phyloP scores from a whole-genome alignment of 2,888 invertebrate genomes.

The Criorhina ranunculi region DNA sequence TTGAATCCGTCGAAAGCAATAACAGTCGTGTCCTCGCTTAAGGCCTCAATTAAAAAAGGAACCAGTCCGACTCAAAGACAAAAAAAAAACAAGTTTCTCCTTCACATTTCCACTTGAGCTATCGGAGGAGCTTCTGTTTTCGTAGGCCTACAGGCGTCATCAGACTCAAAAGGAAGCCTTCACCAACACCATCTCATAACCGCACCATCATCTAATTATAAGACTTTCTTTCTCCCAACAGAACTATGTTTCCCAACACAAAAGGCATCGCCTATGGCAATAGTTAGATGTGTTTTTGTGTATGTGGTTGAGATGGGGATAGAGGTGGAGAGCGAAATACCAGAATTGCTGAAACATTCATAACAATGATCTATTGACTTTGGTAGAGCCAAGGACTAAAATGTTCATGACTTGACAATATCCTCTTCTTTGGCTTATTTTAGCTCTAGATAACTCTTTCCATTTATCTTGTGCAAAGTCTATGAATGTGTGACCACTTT shows the following conservation, averaged over 20 bases:
- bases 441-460: slow-evolving; percentile 57
- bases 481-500: slow-evolving; percentile 54
- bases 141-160: slow-evolving; percentile 49
- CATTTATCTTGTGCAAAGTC: slow-evolving; percentile 59
- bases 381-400: slow-evolving; percentile 66
- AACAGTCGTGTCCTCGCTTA: slow-evolving; percentile 54
- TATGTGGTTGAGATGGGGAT: not conserved
- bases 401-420: slow-evolving; percentile 69
- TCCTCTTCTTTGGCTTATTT: slow-evolving; percentile 14
- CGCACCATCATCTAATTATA: slow-evolving; percentile 71
- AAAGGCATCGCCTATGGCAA: slow-evolving; percentile 47
- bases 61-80: slow-evolving; percentile 33
- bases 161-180: slow-evolving; percentile 23
- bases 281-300: slow-evolving; percentile 49
- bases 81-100: slow-evolving; percentile 19
- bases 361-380: slow-evolving; percentile 76
- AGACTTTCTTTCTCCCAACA: slow-evolving; percentile 33
- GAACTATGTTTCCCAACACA: slow-evolving; percentile 40
- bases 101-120: slow-evolving; percentile 18
- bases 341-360: slow-evolving; percentile 73
- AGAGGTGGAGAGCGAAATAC: slow-evolving; percentile 53
- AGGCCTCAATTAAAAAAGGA: slow-evolving; percentile 69
- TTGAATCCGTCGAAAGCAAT: slow-evolving; percentile 48
- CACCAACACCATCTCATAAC: slow-evolving; percentile 44
- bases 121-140: slow-evolving; percentile 25